phyloP scores from a whole-genome alignment of 2,797 vertebrate genomes.

The Erethizon dorsatum region DNA sequence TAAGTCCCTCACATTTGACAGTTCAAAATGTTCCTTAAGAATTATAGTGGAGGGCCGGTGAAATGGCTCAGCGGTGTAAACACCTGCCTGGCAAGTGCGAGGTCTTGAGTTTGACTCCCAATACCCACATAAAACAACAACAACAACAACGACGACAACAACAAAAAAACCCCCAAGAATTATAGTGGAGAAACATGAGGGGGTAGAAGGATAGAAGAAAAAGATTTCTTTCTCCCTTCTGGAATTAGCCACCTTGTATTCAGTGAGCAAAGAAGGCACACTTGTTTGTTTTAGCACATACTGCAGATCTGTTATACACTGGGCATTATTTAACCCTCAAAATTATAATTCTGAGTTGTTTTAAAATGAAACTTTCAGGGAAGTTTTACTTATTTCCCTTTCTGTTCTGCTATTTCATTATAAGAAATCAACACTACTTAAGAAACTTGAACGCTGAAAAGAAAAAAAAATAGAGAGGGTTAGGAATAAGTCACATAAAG shows the following conservation, averaged over 20 bases:
- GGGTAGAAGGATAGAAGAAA: not conserved
- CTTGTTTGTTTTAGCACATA: conserved; percentile 5
- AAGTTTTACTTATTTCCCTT: not conserved
- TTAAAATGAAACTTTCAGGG: conserved; percentile 16
- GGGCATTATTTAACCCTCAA: not conserved
- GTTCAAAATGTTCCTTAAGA: not conserved
- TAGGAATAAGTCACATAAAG: not conserved
- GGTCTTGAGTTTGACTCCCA: no score
- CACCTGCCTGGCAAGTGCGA: no score
- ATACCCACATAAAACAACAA: no score
- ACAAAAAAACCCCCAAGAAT: not conserved
- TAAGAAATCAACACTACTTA: conserved; percentile 7
- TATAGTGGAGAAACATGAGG: not conserved
- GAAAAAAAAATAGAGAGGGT: not conserved
- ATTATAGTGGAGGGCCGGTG: not conserved
- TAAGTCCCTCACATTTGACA: not conserved
- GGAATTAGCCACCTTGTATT: not conserved
- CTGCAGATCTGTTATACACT: not conserved
- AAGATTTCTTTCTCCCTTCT: not conserved
- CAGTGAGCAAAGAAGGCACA: not conserved
- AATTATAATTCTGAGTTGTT: conserved; percentile 8
- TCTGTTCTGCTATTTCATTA: not conserved
- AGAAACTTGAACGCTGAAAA: not conserved
- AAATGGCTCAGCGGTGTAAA: no score
- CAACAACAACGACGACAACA: no score